Evolutionary conservation across 2,888 invertebrate genomes (phyloP).

Genomic region (Fissipunctia ypsillon): DNA sequence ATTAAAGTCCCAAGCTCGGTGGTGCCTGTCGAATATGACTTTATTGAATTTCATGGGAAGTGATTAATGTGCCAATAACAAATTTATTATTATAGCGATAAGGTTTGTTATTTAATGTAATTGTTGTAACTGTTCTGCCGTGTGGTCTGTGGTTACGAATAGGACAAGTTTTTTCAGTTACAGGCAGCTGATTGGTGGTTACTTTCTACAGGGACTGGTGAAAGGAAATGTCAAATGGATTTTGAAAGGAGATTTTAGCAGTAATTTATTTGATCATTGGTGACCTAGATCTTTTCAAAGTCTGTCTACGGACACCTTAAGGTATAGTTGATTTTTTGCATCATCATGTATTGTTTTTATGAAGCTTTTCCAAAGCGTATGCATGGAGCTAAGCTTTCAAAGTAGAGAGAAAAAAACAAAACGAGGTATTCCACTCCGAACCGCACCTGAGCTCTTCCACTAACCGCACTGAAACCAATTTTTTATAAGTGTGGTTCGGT

Average conservation of each 20-base stretch:
- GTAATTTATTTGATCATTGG: background rate
- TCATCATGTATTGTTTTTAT: no score
- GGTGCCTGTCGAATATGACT: constrained; percentile 87
- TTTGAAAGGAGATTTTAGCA: background rate
- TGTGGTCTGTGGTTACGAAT: constrained; percentile 46
- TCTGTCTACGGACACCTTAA: background rate
- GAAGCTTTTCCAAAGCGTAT: background rate
- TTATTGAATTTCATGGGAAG: constrained; percentile 89
- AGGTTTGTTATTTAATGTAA: constrained; percentile 66
- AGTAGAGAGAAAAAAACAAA: background rate
- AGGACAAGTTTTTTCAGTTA: constrained; percentile 30
- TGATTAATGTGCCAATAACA: constrained; percentile 86
- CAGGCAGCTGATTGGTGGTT: background rate
- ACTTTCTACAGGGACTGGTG: constrained; percentile 4
- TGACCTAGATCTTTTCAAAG: constrained; percentile 1
- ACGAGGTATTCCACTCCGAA: no score
- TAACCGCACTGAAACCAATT: no score
- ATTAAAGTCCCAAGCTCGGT: constrained; percentile 87
- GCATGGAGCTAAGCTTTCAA: background rate
- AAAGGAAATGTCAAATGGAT: constrained; percentile 22
- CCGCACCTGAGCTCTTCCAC: no score
- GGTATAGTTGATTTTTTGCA: background rate
- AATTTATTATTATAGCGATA: constrained; percentile 84
- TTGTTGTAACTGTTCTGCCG: constrained; percentile 48
- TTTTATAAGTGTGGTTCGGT: no score